Percentiles rank a stretch among this genome's conserved stretches.
phyloP scores from a whole-genome alignment of 1,140 invertebrate genomes.

The Saccostrea glomerata region DNA sequence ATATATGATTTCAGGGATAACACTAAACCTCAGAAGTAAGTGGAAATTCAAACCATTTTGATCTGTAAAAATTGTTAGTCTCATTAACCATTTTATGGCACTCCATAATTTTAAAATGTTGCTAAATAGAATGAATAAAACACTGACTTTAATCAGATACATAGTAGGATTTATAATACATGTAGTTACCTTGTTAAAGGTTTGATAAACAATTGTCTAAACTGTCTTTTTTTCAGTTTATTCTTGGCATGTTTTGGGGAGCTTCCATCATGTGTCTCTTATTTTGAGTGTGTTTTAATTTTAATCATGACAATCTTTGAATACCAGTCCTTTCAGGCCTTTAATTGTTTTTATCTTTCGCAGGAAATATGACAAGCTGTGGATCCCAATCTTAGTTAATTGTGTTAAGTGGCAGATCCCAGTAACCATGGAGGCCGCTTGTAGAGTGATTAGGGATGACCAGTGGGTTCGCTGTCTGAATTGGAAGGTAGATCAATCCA shows the following conservation, averaged over 20 bases:
- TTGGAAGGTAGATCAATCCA: not conserved
- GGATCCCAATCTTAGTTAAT: not conserved
- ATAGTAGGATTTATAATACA: not conserved
- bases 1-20: not conserved
- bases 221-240: too few species aligned
- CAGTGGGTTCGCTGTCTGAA: not conserved
- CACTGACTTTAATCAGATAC: not conserved
- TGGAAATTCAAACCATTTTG: not conserved
- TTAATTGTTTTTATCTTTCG: not conserved
- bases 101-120: not conserved
- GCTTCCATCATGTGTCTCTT: too few species aligned
- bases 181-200: not conserved
- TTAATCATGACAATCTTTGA: too few species aligned
- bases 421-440: not conserved
- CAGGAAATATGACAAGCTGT: not conserved
- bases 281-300: too few species aligned
- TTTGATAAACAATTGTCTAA: too few species aligned
- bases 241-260: not conserved
- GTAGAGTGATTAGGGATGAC: not conserved
- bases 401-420: not conserved
- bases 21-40: not conserved
- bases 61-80: too few species aligned
- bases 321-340: too few species aligned
- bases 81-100: not conserved
- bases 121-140: not conserved